Base-by-base conservation (phyloP, 2,888 invertebrate species). In the Mongoloraphidia duomilia region DNA sequence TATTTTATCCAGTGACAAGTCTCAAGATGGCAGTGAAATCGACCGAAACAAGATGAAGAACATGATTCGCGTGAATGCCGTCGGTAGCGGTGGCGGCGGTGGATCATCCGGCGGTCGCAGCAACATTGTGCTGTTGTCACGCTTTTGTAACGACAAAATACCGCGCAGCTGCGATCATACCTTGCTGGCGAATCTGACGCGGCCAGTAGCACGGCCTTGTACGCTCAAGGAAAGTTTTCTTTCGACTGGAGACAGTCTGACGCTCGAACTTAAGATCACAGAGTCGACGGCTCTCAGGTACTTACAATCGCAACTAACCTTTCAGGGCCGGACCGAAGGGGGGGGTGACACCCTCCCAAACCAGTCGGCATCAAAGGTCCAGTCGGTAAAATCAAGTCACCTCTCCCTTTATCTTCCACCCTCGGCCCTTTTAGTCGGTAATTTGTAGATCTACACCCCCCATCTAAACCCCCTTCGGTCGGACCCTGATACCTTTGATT, bases 251-350 rank as follows among this genome's bases (percentile, higher is more conserved):
- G 87, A 84, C 65, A 83, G 82, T 46, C 74, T 88, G 57, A 89
- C 87, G 13, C 71, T 89, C 55, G 89, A 89, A 64, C 69, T 90
- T 57, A 80, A 80, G 60, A 73, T 86, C 60, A 78, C 82, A 11
- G 87, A 91, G 65, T 86, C 88, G 39, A 89, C 91, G 0, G 87
- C 87, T 39, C 73, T 91, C 50, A 84, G 86, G 88, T 83, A 67
- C 74, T 74, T 64, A 26, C 6, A 6, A 6, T 26, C 26, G 26
- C 26, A 26, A 26, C n/a, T n/a, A n/a, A n/a, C n/a, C n/a, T n/a
- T n/a, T n/a, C n/a, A n/a, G n/a, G n/a, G n/a, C n/a, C n/a, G n/a
- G n/a, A n/a, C n/a, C n/a, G n/a, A n/a, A n/a, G n/a, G n/a, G n/a
- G n/a, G n/a, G n/a, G n/a, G n/a, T n/a, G n/a, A n/a, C n/a, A n/a